A percentile compares a stretch with the other conserved stretches of the same genome.
These are phyloP conservation scores for Homarus gammarus DNA, from an alignment of 2,888 invertebrate species.

Conservation along the genomic window DNA sequence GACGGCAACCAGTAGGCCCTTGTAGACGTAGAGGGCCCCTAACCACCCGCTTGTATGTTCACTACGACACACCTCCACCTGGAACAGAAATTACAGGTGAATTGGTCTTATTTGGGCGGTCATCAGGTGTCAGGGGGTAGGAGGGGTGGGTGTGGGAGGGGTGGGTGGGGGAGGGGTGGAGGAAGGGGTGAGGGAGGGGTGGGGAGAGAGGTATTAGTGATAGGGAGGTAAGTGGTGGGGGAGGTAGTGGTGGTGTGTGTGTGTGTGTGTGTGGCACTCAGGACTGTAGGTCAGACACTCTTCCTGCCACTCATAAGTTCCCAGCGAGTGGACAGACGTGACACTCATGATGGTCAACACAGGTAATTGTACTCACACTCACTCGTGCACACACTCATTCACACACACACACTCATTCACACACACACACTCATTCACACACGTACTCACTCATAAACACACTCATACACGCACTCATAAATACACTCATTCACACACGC, in stretches of 20 bases:
- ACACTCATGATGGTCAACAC: not conserved
- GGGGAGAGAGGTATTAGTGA: not conserved
- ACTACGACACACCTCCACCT: constrained; percentile 94
- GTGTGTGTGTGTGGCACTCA: not conserved
- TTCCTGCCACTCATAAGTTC: too few relatives aligned
- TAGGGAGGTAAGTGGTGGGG: not conserved
- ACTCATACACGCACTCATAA: too few relatives aligned
- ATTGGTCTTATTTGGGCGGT: too few relatives aligned
- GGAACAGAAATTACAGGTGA: constrained; percentile 78
- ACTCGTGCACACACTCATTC: not conserved
- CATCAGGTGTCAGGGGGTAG: too few relatives aligned
- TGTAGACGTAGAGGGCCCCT: constrained; percentile 93
- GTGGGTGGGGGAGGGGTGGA: not conserved
- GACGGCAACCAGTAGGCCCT: constrained; percentile 91
- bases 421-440: too few relatives aligned
- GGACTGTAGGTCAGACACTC: too few relatives aligned
- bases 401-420: not conserved
- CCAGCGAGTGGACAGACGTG: not conserved
- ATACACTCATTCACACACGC: constrained; percentile 1
- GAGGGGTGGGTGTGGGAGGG: constrained; percentile 5
- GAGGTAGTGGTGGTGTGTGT: too few relatives aligned
- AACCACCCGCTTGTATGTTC: constrained; percentile 93
- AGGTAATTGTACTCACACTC: not conserved
- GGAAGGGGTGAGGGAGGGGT: not conserved
- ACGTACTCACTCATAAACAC: too few relatives aligned